Conservation (phyloP, 2,797 vertebrate species). For the Garrulus glandarius region DNA sequence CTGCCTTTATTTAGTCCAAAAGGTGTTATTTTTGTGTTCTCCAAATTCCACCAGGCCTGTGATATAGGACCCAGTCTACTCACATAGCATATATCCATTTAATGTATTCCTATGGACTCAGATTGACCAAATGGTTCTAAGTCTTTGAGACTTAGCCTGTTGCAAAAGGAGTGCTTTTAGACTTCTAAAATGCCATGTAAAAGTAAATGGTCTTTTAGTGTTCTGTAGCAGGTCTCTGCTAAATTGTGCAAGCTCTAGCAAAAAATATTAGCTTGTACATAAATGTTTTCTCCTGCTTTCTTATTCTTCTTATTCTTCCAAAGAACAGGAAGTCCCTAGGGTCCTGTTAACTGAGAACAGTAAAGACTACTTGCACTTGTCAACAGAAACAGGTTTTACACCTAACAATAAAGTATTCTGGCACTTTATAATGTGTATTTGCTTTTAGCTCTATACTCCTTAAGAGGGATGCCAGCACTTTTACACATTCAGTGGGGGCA, state of each 20-base stretch:
- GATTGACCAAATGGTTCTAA: not conserved
- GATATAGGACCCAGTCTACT: not conserved
- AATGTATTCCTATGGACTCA: not conserved
- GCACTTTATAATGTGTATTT: not conserved
- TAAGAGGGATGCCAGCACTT: not conserved
- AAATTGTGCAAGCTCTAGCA: not conserved
- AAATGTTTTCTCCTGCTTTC: not conserved
- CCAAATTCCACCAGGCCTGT: not conserved
- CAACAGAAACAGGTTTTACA: slow-evolving; percentile 8
- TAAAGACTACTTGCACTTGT: not conserved
- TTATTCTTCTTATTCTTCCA: slow-evolving; percentile 1
- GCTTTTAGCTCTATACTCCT: not conserved
- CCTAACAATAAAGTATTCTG: not conserved
- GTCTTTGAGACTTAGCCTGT: not conserved
- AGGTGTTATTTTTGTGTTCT: not conserved
- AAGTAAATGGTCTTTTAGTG: not conserved
- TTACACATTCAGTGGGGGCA: not conserved
- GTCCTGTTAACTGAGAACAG: slow-evolving; percentile 14
- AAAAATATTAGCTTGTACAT: slow-evolving; percentile 1
- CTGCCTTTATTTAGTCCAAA: not conserved
- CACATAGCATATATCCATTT: not conserved
- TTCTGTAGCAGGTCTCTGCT: not conserved
- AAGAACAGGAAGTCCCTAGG: not conserved
- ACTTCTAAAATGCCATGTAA: not conserved
- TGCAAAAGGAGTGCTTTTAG: not conserved